Evolutionary conservation across 2,113 vertebrate genomes (phyloP), one percentile per base, ranked within the genome.

Genomic region (Chaenocephalus aceratus): DNA sequence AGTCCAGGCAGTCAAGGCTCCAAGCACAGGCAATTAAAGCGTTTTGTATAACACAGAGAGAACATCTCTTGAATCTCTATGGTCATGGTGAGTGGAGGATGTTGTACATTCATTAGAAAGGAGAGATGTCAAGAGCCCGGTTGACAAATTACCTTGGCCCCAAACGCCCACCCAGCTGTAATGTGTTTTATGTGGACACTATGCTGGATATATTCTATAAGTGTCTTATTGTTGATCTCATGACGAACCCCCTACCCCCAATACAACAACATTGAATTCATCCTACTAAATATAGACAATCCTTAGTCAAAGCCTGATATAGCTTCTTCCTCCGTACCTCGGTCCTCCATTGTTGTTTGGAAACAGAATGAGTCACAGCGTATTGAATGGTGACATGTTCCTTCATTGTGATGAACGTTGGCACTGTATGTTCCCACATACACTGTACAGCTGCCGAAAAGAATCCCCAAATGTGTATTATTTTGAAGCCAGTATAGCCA

Each of bases 71-170:
- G 82, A 87, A 80, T 92, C 80, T 82, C 80, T 59, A 10, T 45
- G 72, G 41, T 67, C 49, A 30, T 44, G 21, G 48, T 72, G 49
- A 79, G 53, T 57, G 30, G 72, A 79, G 45, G 82, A 80, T 54
- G 66, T 56, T 75, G 72, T 86, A 83, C 86, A 87, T 83, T 90
- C 81, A 86, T 87, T 77, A 77, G 75, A 81, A 71, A 61, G 69
- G 77, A 79, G 45, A 70, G 53, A 61, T 58, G 69, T 79, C 80
- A 67, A 62, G 65, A 75, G 73, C 54, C 71, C 34, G 46, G 61
- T 49, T 85, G 84, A 84, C 30, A 63, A 89, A 83, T 81, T 58
- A 80, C 82, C 46, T 67, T 78, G 66, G 77, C 64, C 63, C 67
- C 54, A 60, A 68, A 82, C 72, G 51, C 54, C 51, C 2, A 1